A percentile compares a stretch with the other conserved stretches of the same genome.
Conservation (phyloP, 2,888 invertebrate species). For the Netelia virgata region DNA sequence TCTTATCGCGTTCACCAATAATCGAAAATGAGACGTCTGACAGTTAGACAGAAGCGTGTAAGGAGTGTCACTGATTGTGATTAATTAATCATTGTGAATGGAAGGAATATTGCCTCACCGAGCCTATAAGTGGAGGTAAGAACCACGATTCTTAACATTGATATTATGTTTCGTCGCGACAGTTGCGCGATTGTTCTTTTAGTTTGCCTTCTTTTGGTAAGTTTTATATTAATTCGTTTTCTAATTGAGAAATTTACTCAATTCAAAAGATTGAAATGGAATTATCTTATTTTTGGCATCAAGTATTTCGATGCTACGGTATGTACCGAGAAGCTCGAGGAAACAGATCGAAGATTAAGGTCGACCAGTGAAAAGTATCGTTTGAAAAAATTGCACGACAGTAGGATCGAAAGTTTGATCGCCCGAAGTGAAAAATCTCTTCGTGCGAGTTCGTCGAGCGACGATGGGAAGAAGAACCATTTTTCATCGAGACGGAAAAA, state of each 20-base stretch:
- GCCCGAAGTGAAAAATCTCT: constrained; percentile 48
- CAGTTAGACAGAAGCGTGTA: background rate
- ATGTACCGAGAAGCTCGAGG: constrained; percentile 4
- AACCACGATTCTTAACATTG: constrained; percentile 25
- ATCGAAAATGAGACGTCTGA: constrained; percentile 23
- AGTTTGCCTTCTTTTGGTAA: constrained; percentile 51
- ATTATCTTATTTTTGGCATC: constrained; percentile 21
- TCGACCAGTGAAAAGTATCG: constrained; percentile 4
- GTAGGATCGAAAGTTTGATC: constrained; percentile 41
- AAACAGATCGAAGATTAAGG: background rate
- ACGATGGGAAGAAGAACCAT: background rate
- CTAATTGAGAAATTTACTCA: background rate
- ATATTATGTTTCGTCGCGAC: constrained; percentile 59
- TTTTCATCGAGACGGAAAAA: constrained; percentile 7
- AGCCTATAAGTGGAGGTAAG: constrained; percentile 40
- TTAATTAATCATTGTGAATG: constrained; percentile 14
- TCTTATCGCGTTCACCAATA: constrained; percentile 42
- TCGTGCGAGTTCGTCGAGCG: constrained; percentile 16
- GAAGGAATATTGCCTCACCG: constrained; percentile 9
- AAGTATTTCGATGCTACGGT: constrained; percentile 47
- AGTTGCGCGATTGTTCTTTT: constrained; percentile 6
- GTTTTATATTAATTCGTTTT: constrained; percentile 19
- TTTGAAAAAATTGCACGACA: background rate
- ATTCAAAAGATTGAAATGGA: background rate
- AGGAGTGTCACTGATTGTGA: constrained; percentile 23